phyloP scores from a whole-genome alignment of 2,888 invertebrate species.

The Diploptera punctata region DNA sequence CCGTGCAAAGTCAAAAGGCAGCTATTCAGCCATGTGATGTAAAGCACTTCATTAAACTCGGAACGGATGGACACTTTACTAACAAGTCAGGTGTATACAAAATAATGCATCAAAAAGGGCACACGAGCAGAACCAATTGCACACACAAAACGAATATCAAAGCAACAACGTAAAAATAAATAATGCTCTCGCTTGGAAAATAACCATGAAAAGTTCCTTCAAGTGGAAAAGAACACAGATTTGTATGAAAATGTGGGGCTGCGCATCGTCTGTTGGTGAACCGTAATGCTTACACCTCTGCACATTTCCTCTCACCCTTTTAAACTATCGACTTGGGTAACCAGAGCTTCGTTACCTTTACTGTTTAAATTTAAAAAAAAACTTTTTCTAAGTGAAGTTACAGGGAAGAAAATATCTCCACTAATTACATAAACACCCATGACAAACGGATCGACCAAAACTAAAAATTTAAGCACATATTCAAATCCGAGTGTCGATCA shows the following conservation, averaged over 20 bases:
- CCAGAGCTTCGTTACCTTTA: too few species aligned
- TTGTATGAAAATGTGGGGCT: neutral
- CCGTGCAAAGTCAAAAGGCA: neutral
- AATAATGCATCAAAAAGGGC: neutral
- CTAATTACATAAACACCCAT: too few species aligned
- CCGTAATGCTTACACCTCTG: too few species aligned
- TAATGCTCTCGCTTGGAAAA: neutral
- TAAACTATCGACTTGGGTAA: too few species aligned
- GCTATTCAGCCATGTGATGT: neutral
- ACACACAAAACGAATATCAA: neutral
- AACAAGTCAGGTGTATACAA: neutral
- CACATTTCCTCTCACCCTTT: too few species aligned
- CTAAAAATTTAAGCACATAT: too few species aligned
- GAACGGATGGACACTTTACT: neutral
- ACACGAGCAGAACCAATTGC: slow-evolving; percentile 15
- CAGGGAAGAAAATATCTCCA: too few species aligned
- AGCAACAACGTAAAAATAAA: slow-evolving; percentile 1
- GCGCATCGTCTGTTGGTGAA: too few species aligned
- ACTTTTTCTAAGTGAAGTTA: too few species aligned
- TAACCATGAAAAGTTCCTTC: neutral
- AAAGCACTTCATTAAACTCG: neutral
- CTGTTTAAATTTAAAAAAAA: too few species aligned
- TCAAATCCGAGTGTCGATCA: too few species aligned
- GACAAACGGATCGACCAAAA: too few species aligned
- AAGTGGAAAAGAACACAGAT: neutral